phyloP scores from a whole-genome alignment of 2,113 vertebrate species.

The Ciconia maguari region DNA sequence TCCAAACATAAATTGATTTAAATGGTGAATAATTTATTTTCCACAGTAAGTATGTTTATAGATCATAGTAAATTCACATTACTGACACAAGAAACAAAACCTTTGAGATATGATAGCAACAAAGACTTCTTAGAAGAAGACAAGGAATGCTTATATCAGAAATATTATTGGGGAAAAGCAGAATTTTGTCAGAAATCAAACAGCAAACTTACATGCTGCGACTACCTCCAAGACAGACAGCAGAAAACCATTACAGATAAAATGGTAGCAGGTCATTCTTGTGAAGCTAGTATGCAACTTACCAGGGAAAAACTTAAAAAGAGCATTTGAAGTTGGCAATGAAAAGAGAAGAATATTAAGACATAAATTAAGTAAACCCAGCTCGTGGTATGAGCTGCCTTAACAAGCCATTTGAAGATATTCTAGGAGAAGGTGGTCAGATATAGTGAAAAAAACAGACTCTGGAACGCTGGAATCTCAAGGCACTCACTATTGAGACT shows the following conservation, averaged over 20 bases:
- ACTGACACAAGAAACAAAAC: neutral
- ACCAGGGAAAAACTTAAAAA: neutral
- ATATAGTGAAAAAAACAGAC: neutral
- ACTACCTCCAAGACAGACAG: neutral
- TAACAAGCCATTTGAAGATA: neutral
- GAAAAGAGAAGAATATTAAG: neutral
- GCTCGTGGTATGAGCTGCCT: neutral
- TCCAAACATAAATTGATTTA: neutral
- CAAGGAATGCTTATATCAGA: neutral
- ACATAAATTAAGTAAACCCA: neutral
- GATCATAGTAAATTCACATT: neutral
- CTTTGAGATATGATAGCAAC: neutral
- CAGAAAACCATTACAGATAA: neutral
- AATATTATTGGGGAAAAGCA: neutral
- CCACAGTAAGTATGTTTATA: neutral
- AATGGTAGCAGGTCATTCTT: neutral
- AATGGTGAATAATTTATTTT: neutral
- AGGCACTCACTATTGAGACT: neutral
- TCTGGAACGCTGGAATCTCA: neutral
- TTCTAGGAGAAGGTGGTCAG: neutral
- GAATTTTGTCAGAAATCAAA: neutral
- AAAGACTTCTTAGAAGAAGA: neutral
- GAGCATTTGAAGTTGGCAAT: neutral
- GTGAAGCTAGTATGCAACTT: neutral
- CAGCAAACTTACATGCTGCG: fast-evolving